Conservation (phyloP, 23 tunicate genomes). For the Styela plicata region DNA sequence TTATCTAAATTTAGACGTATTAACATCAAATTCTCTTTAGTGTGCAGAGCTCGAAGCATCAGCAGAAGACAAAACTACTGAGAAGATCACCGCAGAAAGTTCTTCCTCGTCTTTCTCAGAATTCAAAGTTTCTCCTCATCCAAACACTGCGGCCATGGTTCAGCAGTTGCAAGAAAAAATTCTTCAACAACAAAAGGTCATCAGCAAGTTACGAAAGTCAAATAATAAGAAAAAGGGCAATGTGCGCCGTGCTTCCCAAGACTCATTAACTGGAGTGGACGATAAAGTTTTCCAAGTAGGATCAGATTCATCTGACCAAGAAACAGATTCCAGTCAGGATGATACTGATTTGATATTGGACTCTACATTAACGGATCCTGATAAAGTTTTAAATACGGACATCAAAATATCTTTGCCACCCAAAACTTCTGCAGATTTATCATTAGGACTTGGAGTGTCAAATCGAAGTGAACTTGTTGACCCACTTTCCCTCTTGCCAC, state of each 20-base stretch:
- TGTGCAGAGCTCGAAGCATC: background rate
- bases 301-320: background rate
- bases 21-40: background rate
- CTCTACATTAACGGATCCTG: slow-evolving; percentile 48
- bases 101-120: background rate
- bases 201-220: slow-evolving; percentile 22
- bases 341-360: slow-evolving; percentile 55
- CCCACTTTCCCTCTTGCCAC: background rate
- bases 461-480: background rate
- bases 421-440: background rate
- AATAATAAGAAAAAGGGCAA: background rate
- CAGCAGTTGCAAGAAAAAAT: slow-evolving; percentile 65
- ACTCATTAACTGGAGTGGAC: background rate
- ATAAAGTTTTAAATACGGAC: slow-evolving; percentile 18
- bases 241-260: background rate
- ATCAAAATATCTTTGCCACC: background rate
- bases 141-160: slow-evolving; percentile 45
- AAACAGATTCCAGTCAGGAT: slow-evolving; percentile 31
- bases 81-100: background rate
- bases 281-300: background rate
- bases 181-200: slow-evolving; percentile 62
- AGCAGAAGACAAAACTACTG: background rate
- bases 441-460: no score
- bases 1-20: no score
- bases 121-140: slow-evolving; percentile 16